Conservation (phyloP, 2,113 vertebrate genomes). For the Tinamus guttatus region DNA sequence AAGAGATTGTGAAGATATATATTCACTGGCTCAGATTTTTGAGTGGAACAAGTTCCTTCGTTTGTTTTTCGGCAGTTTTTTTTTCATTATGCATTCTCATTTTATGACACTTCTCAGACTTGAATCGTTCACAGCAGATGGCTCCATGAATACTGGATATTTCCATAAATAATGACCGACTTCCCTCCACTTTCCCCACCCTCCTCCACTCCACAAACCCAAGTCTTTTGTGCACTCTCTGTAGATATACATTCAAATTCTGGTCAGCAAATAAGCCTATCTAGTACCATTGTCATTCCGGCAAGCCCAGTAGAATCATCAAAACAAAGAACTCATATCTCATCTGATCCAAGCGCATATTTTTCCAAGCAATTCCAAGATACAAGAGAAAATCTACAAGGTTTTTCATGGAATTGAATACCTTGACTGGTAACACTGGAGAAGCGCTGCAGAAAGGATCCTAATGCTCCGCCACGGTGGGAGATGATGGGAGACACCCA, state of each 20-base stretch:
- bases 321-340: slow-evolving; percentile 56
- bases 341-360: slow-evolving; percentile 17
- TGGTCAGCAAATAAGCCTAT: slow-evolving; percentile 48
- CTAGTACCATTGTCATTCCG: slow-evolving; percentile 57
- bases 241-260: slow-evolving; percentile 58
- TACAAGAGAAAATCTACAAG: background rate
- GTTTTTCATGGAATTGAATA: background rate
- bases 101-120: slow-evolving; percentile 58
- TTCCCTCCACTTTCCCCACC: slow-evolving; percentile 59
- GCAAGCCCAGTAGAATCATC: slow-evolving; percentile 47
- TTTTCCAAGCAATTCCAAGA: background rate
- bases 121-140: slow-evolving; percentile 69
- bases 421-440: background rate
- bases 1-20: background rate
- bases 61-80: background rate
- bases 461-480: background rate
- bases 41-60: background rate
- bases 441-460: background rate
- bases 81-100: slow-evolving; percentile 39
- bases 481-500: background rate
- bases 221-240: slow-evolving; percentile 60
- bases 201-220: slow-evolving; percentile 61
- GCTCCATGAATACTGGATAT: slow-evolving; percentile 60
- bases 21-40: slow-evolving; percentile 20
- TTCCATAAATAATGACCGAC: slow-evolving; percentile 71